A percentile compares a stretch with the other conserved stretches of the same genome.
These are phyloP conservation scores for Epicauta chinensis DNA, from an alignment of 1,140 invertebrate genomes.

Conservation along the genomic window DNA sequence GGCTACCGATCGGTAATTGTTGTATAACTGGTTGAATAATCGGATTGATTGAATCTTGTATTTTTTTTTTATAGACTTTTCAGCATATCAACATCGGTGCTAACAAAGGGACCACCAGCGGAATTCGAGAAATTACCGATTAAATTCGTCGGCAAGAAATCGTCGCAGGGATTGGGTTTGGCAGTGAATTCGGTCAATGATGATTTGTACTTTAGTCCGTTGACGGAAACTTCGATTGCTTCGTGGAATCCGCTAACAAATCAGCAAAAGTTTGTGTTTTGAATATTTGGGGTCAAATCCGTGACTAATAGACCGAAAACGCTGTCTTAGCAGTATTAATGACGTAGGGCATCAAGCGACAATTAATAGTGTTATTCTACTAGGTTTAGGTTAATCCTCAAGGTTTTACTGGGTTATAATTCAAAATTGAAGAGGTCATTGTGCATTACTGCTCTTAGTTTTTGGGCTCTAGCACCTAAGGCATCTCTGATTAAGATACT, in stretches of 20 bases:
- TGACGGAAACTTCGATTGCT: slow-evolving; percentile 70
- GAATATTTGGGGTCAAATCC: no score
- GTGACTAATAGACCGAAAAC: no score
- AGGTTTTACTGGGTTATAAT: no score
- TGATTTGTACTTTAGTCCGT: slow-evolving; percentile 64
- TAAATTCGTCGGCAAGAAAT: slow-evolving; percentile 68
- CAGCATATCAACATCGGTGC: slow-evolving; percentile 62
- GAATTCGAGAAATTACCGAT: slow-evolving; percentile 65
- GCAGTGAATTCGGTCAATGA: slow-evolving; percentile 61
- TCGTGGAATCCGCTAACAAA: slow-evolving; percentile 67
- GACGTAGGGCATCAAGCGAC: no score
- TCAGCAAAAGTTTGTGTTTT: slow-evolving; percentile 49
- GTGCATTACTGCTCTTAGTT: no score
- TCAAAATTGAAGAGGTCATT: no score
- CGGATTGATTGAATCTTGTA: slow-evolving; percentile 1
- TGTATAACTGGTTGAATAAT: no score
- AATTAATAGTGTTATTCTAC: no score
- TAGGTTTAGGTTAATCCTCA: no score
- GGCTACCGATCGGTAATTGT: slow-evolving; percentile 62
- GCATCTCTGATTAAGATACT: no score
- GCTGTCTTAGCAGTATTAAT: no score
- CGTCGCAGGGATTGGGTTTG: slow-evolving; percentile 70
- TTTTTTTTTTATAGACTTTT: slow-evolving; percentile 60
- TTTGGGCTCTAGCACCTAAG: no score
- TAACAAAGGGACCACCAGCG: slow-evolving; percentile 61